Evolutionary conservation across 2,888 invertebrate species (phyloP), one percentile per base, ranked within the genome.

Genomic region (Eledona agricola): DNA sequence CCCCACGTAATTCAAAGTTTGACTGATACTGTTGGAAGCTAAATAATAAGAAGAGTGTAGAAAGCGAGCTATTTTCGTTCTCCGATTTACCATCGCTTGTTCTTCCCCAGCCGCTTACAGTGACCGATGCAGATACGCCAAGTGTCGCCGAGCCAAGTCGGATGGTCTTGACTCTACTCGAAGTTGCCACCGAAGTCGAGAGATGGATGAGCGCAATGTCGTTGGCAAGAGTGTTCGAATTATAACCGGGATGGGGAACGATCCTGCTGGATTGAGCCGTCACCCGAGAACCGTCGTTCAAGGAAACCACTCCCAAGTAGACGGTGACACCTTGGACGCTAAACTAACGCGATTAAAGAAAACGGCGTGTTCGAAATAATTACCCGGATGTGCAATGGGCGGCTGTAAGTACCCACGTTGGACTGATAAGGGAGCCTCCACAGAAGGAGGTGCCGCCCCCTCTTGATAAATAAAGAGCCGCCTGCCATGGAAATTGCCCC

Each of bases 191-290:
- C 3, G 42, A 42, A 6, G 29, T 20, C 4, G 42, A 31, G 3
- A 42, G 22, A 5, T 47, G 47, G 3, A 47, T n/a, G 9, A 47
- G 20, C 26, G 35, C 47, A 9, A 47, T 47, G 7, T 47, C 47
- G 17, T 47, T 47, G 10, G 29, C 35, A 7, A 47, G 7, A 12
- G 47, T 47, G 10, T 13, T 16, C 4, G 19, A 13, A 5, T 32
- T 34, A 7, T 45, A 45, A 4, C 6, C 17, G 6, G 45, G 45
- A 32, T 45, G 45, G 4, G 3, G 11, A 2, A 45, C 32, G 11
- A 7, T 17, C 16, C 45, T 32, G 20, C 32, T 45, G 12, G 45
- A 32, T 17, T 22, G 17, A 6, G 23, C 45, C 5, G 12, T 32
- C 11, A 32, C 32, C 2, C 32, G 6, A 3, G 9, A 7, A 7